Conservation (phyloP, 2,888 invertebrate genomes). For the Megaustenia siamemsis region DNA sequence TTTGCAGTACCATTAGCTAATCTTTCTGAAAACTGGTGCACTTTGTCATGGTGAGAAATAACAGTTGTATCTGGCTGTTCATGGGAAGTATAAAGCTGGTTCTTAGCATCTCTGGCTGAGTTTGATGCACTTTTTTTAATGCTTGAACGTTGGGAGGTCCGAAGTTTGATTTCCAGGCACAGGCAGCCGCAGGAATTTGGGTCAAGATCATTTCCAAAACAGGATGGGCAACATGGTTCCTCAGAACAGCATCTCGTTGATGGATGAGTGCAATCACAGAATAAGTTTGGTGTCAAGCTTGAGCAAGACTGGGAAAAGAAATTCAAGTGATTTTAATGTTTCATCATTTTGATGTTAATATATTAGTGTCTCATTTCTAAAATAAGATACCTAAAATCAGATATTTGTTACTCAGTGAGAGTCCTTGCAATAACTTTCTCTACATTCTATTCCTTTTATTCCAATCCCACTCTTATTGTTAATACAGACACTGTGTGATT, state of each 20-base stretch:
- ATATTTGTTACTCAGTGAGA: too few relatives aligned
- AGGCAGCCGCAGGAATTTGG: constrained; percentile 28
- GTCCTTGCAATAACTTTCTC: too few relatives aligned
- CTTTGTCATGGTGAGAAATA: background rate
- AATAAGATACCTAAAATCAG: too few relatives aligned
- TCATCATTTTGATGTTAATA: too few relatives aligned
- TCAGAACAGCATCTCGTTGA: background rate
- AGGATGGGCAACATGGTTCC: background rate
- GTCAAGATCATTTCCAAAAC: constrained; percentile 9
- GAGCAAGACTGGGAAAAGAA: background rate
- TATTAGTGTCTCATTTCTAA: too few relatives aligned
- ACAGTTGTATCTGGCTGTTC: background rate
- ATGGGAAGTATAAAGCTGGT: background rate
- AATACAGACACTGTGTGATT: too few relatives aligned
- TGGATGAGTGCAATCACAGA: background rate
- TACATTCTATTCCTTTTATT: too few relatives aligned
- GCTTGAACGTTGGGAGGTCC: background rate
- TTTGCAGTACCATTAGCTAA: background rate
- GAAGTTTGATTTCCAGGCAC: constrained; percentile 40
- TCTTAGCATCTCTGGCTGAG: background rate
- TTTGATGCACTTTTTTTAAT: background rate
- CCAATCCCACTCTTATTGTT: too few relatives aligned
- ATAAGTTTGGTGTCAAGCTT: background rate
- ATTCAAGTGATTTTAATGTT: too few relatives aligned
- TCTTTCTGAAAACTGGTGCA: background rate